Conservation (phyloP, 2,797 vertebrate species). For the Muraenolepis orangiensis region DNA sequence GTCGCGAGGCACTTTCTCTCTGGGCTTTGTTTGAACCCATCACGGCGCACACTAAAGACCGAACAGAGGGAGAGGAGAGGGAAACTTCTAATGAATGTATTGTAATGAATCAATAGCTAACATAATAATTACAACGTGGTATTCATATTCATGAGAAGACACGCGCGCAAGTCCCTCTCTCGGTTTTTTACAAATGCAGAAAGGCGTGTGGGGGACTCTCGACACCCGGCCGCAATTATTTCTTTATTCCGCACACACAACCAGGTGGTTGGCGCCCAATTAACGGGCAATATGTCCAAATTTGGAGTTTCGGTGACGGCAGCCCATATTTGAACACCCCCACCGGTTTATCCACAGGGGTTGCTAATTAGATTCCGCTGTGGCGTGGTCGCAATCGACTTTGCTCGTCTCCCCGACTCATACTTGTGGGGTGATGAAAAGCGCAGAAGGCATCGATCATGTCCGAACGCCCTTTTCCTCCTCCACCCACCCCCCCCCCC, state of each 20-base stretch:
- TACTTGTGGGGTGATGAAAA: no score
- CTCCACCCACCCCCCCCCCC: conserved; percentile 10
- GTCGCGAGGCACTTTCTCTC: background rate
- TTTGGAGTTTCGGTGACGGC: background rate
- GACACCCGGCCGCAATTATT: background rate
- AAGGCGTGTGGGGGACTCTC: background rate
- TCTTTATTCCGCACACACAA: background rate
- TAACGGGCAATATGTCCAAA: background rate
- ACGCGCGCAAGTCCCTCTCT: background rate
- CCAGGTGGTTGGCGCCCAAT: background rate
- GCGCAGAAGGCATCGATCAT: background rate
- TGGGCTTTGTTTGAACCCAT: background rate
- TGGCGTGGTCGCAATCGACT: background rate
- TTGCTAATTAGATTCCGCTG: background rate
- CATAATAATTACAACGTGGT: background rate
- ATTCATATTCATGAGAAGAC: background rate
- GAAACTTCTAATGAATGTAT: background rate
- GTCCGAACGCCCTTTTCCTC: conserved; percentile 4
- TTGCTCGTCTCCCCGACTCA: no score
- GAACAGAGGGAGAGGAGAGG: no score
- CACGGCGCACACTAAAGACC: background rate
- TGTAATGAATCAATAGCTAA: background rate
- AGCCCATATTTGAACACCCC: background rate
- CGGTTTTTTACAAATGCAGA: background rate
- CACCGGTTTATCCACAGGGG: background rate